Conservation (phyloP, 2,797 vertebrate genomes). For the Centroberyx gerrardi region DNA sequence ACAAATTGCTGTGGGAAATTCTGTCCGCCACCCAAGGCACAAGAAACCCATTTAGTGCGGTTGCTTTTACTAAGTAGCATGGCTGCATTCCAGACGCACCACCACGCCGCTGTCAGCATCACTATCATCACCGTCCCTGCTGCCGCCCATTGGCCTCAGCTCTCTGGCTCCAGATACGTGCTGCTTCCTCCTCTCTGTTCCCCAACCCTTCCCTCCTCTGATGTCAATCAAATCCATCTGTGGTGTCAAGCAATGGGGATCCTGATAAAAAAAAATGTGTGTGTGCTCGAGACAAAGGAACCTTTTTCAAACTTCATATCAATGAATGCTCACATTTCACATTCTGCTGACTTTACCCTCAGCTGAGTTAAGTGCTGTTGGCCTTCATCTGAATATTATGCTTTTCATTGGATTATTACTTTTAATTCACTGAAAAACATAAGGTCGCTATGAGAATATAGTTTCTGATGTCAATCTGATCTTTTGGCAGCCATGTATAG, state of each 20-base stretch:
- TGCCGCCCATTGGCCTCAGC: neutral
- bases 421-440: neutral
- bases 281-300: neutral
- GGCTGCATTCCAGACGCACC: slow-evolving; percentile 33
- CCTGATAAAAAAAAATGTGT: neutral
- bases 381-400: neutral
- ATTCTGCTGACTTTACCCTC: neutral
- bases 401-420: neutral
- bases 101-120: slow-evolving; percentile 41
- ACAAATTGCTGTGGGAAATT: slow-evolving; percentile 33
- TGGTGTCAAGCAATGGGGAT: neutral
- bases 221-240: neutral
- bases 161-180: neutral
- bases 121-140: slow-evolving; percentile 24
- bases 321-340: neutral
- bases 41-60: slow-evolving; percentile 28
- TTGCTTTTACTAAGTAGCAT: slow-evolving; percentile 41
- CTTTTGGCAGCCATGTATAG: neutral
- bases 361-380: neutral
- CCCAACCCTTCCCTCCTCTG: neutral
- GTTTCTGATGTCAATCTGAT: neutral
- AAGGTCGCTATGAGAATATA: neutral
- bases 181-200: neutral
- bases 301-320: neutral
- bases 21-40: slow-evolving; percentile 20